These are phyloP conservation scores for Pseudoatta argentina DNA, from an alignment of 1,140 invertebrate genomes.

Conservation along the genomic window DNA sequence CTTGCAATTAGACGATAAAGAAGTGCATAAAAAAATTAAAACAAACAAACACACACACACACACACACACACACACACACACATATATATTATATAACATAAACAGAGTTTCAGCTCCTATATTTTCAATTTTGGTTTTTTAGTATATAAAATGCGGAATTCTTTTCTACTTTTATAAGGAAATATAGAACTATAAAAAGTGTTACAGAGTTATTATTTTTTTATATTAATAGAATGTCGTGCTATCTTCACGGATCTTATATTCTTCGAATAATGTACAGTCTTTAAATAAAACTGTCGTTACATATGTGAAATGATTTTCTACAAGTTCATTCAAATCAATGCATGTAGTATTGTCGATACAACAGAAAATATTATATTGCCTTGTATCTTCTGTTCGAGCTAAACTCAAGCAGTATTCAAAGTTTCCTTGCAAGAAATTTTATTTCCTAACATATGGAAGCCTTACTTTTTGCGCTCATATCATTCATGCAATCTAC, in stretches of 20 bases:
- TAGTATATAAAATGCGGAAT: too few relatives aligned
- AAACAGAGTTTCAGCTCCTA: too few relatives aligned
- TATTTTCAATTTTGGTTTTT: too few relatives aligned
- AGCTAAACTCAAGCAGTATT: background rate
- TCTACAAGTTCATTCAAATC: slow-evolving; percentile 17
- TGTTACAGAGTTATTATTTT: too few relatives aligned
- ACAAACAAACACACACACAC: background rate
- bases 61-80: background rate
- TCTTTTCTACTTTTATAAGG: too few relatives aligned
- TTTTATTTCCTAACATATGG: slow-evolving; percentile 36
- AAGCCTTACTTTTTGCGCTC: background rate
- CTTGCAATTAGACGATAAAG: slow-evolving; percentile 2
- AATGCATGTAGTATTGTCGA: background rate
- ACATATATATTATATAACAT: too few relatives aligned
- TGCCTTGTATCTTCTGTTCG: background rate
- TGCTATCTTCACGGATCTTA: too few relatives aligned
- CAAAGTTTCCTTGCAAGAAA: slow-evolving; percentile 16
- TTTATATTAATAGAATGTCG: too few relatives aligned
- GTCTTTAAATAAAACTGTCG: background rate
- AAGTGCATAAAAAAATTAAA: slow-evolving; percentile 19
- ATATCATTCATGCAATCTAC: slow-evolving; percentile 8
- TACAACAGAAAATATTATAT: slow-evolving; percentile 45
- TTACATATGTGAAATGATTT: background rate
- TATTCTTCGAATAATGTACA: background rate
- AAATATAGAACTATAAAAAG: too few relatives aligned